These are phyloP conservation scores for Bovichtus diacanthus DNA, from an alignment of 2,797 vertebrate genomes.

Conservation along the genomic window DNA sequence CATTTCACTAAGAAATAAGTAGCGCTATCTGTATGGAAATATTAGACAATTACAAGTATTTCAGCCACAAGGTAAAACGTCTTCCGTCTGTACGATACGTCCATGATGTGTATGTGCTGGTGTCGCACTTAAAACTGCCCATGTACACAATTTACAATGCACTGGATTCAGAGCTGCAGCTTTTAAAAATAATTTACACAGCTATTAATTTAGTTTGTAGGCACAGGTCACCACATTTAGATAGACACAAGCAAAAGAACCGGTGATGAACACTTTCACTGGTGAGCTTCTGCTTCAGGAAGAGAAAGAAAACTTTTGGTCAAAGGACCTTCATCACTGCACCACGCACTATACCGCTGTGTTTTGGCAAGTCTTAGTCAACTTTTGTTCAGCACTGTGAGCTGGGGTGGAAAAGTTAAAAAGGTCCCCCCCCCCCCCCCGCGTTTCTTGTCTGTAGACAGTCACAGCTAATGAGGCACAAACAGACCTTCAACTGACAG, in stretches of 20 bases:
- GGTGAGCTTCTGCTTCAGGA: background rate
- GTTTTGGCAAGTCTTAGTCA: conserved; percentile 30
- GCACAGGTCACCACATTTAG: too few relatives aligned
- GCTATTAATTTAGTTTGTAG: too few relatives aligned
- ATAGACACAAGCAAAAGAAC: background rate
- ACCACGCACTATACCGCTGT: background rate
- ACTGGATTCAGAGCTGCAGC: too few relatives aligned
- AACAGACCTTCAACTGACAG: conserved; percentile 53
- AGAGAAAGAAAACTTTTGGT: conserved; percentile 7
- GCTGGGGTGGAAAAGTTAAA: background rate
- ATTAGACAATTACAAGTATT: too few relatives aligned
- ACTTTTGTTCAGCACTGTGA: conserved; percentile 41
- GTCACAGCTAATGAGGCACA: conserved; percentile 62
- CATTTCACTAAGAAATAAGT: too few relatives aligned
- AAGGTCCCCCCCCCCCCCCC: too few relatives aligned
- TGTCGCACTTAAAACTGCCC: too few relatives aligned
- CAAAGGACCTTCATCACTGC: background rate
- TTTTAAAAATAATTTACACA: too few relatives aligned
- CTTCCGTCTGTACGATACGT: too few relatives aligned
- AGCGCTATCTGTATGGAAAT: too few relatives aligned
- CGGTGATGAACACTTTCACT: background rate
- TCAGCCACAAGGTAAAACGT: background rate
- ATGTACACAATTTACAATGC: too few relatives aligned
- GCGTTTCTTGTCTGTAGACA: conserved; percentile 49
- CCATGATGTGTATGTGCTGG: too few relatives aligned